Conservation (phyloP, 35 echinoderm and acorn worm species). For the Anneissia japonica region DNA sequence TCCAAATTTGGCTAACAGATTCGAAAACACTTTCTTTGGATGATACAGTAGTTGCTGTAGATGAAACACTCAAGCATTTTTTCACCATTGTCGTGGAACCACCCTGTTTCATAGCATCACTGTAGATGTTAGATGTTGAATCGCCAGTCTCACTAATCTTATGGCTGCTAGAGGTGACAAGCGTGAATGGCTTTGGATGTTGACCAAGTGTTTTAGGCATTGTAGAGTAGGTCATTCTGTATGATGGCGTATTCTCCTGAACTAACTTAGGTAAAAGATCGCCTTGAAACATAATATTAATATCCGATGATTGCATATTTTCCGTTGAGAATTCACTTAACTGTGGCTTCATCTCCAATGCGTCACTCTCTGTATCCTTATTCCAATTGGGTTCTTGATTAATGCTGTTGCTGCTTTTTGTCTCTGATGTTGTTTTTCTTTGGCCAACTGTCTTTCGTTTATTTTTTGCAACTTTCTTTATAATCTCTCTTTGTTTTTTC, state of each 20-base stretch:
- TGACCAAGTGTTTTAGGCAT: slow-evolving; percentile 34
- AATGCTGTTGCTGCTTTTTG: neutral
- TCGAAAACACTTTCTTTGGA: slow-evolving; percentile 34
- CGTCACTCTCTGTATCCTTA: neutral
- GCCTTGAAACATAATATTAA: neutral
- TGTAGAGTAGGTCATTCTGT: slow-evolving; percentile 73
- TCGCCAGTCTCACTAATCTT: neutral
- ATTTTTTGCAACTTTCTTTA: neutral
- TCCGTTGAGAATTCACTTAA: neutral
- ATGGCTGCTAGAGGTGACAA: neutral
- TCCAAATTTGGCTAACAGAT: slow-evolving; percentile 67
- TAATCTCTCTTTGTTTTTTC: neutral
- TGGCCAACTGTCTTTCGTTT: neutral
- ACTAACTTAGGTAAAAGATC: neutral
- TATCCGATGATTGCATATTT: neutral
- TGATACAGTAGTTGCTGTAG: neutral
- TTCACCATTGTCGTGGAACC: no score
- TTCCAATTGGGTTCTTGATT: no score
- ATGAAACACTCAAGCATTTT: no score
- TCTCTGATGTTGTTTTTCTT: neutral
- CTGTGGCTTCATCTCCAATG: neutral
- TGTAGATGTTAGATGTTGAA: neutral
- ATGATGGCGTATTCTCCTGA: neutral
- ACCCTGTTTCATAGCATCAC: neutral
- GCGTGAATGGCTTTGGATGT: neutral